Conservation (phyloP, 2,797 vertebrate genomes). For the Danio jaintianensis region DNA sequence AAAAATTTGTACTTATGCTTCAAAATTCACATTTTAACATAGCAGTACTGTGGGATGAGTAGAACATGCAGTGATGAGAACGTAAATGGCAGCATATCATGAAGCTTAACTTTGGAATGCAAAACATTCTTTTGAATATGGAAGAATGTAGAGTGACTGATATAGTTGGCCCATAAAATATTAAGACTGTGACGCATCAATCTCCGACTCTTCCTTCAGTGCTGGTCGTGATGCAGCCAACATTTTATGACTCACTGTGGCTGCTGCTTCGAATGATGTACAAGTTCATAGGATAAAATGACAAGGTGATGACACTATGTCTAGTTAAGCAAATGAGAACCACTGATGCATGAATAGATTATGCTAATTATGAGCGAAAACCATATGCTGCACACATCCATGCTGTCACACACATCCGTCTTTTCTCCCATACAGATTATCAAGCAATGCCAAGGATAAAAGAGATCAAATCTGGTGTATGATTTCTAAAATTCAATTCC, state of each 20-base stretch:
- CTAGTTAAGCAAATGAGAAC: slow-evolving; percentile 15
- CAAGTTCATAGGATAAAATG: slow-evolving; percentile 12
- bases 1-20: neutral
- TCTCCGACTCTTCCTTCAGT: neutral
- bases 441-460: slow-evolving; percentile 57
- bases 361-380: slow-evolving; percentile 23
- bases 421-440: slow-evolving; percentile 12
- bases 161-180: slow-evolving; percentile 1
- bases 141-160: slow-evolving; percentile 4
- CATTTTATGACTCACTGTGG: slow-evolving; percentile 26
- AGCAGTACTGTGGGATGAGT: neutral
- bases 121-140: neutral
- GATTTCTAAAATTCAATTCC: slow-evolving; percentile 55
- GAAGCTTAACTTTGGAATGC: neutral
- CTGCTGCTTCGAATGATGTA: slow-evolving; percentile 5
- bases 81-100: neutral
- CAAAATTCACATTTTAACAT: neutral
- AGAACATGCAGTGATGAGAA: neutral
- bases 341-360: slow-evolving; percentile 32
- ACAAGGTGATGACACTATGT: slow-evolving; percentile 41
- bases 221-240: neutral
- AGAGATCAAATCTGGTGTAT: slow-evolving; percentile 55
- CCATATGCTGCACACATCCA: slow-evolving; percentile 15
- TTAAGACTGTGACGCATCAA: neutral
- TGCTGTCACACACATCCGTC: slow-evolving; percentile 50